Percentiles rank a stretch among this genome's conserved stretches.
Evolutionary conservation across 2,113 vertebrate genomes (phyloP).

Genomic region (Ictidomys tridecemlineatus): DNA sequence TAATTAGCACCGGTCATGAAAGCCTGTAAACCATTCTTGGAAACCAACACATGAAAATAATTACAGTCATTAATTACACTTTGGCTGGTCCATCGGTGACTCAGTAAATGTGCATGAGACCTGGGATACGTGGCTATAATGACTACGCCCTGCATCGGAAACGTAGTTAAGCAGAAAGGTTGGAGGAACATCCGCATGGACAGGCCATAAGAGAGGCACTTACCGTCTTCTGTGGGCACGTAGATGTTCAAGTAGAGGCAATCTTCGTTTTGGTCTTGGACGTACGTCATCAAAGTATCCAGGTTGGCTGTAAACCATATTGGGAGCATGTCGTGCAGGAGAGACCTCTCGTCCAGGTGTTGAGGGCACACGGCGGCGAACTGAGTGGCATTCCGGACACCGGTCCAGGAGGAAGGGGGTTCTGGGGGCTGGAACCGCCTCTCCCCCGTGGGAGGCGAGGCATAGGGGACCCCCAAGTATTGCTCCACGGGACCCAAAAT

Average conservation of each 20-base stretch:
- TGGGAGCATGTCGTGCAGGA: constrained; percentile 96
- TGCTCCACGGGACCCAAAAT: constrained; percentile 98
- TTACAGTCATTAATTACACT: neutral
- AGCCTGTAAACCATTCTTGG: neutral
- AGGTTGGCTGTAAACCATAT: constrained; percentile 98
- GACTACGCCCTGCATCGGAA: neutral
- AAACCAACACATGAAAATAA: neutral
- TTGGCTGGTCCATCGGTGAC: fast-evolving
- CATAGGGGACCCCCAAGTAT: constrained; percentile 97
- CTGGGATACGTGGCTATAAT: neutral
- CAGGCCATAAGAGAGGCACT: constrained; percentile 71
- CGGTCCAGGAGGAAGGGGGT: constrained; percentile 95
- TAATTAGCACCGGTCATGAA: neutral
- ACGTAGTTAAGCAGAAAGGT: neutral
- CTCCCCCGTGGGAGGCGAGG: constrained; percentile 94
- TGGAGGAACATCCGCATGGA: neutral
- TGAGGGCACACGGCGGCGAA: constrained; percentile 96
- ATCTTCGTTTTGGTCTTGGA: constrained; percentile 98
- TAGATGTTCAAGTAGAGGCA: constrained; percentile 98
- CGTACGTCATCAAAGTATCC: constrained; percentile 97
- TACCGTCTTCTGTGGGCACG: constrained; percentile 97
- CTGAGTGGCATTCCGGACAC: constrained; percentile 95
- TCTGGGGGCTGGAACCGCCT: constrained; percentile 96
- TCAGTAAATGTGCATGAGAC: fast-evolving
- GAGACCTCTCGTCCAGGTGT: constrained; percentile 95